Evolutionary conservation across 2,797 vertebrate species (phyloP).

Genomic region (Sebastes steindachneri): DNA sequence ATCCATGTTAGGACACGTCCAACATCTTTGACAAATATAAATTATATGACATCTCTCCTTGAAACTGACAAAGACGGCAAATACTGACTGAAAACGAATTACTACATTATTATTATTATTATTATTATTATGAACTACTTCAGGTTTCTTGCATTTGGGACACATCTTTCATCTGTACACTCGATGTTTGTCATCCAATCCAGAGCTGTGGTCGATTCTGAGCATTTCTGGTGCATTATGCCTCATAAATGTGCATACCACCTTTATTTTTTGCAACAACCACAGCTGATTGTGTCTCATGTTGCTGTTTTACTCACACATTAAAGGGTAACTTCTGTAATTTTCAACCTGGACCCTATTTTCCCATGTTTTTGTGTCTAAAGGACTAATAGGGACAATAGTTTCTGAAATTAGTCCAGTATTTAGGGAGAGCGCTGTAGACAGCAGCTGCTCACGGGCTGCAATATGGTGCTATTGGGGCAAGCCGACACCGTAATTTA

Average conservation of each 20-base stretch:
- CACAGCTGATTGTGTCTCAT: slow-evolving; percentile 5
- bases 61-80: background rate
- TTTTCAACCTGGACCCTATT: background rate
- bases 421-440: background rate
- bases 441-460: background rate
- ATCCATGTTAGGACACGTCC: background rate
- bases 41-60: background rate
- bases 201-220: slow-evolving; percentile 56
- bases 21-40: background rate
- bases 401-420: background rate
- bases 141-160: slow-evolving; percentile 65
- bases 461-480: background rate
- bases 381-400: background rate
- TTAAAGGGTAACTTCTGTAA: background rate
- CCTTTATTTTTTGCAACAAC: background rate
- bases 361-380: background rate
- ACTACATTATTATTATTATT: no score
- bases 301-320: background rate
- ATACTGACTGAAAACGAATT: background rate
- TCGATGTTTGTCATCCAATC: slow-evolving; percentile 31
- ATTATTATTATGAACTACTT: background rate
- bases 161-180: slow-evolving; percentile 37
- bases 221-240: slow-evolving; percentile 19
- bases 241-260: background rate
- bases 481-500: background rate